Base-by-base conservation (phyloP, 2,113 vertebrate genomes). In the Pollimyrus isidori region DNA sequence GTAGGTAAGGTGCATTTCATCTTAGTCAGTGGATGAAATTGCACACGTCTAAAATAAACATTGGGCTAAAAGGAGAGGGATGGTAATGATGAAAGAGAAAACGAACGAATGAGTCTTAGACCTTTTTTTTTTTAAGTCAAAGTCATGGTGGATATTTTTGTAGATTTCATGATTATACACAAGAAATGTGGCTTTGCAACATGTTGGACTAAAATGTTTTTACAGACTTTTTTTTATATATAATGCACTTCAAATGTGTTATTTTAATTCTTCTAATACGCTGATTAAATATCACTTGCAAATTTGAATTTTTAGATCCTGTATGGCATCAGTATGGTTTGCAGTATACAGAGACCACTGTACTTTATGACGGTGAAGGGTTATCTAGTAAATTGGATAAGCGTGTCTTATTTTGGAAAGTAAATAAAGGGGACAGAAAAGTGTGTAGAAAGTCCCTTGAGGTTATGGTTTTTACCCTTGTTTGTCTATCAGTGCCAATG, bases 1-100 rank as follows among this genome's bases (percentile, higher is more conserved):
- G 85, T 87, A 52, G 62, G 46, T 80, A 23, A 90, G 85, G 85
- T 80, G 85, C 85, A 87, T 87, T 90, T 90, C 46, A 53, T 90
- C 85, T 85, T 52, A 84, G 88, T 85, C 80, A 62, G 39, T 85
- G 39, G 30, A 84, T 62, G 49, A 89, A 89, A 89, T 83, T 76
- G 17, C 50, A 84, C 88, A 89, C 52, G 56, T 89, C 76, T 84
- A 89, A 87, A 87, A 52, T 73, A 84, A 42, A 87, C 87, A 45
- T 19, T 46, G 86, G 56, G 19, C 89, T 86, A 49, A 50, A 73
- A 19, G 83, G 56, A 42, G 26, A 46, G 23, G 35, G 50, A 23
- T 3, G n/a, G 62, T 69, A 9, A 19, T 65, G 86, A 87, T 52
- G 49, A 52, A 56, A 53, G n/a, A 45, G 87, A 65, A 87, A 53